Evolutionary conservation across 2,888 invertebrate species (phyloP), one percentile per base, ranked within the genome.

Genomic region (Imbricaverruca yamaguchii): DNA sequence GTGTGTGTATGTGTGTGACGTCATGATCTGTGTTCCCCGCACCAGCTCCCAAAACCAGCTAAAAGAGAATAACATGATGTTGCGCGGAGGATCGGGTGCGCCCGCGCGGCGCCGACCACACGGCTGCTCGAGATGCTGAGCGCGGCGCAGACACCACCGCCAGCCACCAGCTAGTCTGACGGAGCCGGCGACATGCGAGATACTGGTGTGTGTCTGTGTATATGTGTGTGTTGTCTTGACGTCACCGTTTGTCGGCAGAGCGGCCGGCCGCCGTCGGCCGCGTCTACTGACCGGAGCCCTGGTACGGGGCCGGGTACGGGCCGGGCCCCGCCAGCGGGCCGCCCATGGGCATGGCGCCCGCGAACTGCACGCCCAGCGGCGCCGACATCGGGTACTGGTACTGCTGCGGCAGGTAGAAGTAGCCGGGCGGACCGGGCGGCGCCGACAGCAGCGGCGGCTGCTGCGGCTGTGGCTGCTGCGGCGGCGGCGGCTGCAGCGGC

Each of bases 281-380:
- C 97, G 97, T 88, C 97, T 97, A 87, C 94, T 95, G 88, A 96
- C 96, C 81, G 94, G 95, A 87, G 92, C 93, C 84, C 97, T 97
- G 13, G 97, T 97, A 89, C 97, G 97, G 89, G 92, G 84, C 81
- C 83, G 83, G 55, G 65, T 69, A 18, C 39, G 59, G 59, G 15
- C 59, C 59, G 59, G 59, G 12, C 12, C 59, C 12, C 59, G 15
- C 59, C 15, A 59, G 12, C 15, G 59, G 12, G 59, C 59, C 59
- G 59, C 12, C 59, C 59, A 39, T 39, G 2, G 39, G 39, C 39
- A 39, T 39, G 2, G 39, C 59, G 59, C 59, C 12, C 15, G 59
- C 12, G 15, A 59, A 59, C 59, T 59, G 59, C 12, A 15, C 59
- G 59, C 59, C 59, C 59, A 59, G 2, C 59, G 59, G 59, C 59